These are phyloP conservation scores for Himalopsyche japonica DNA, from an alignment of 2,888 invertebrate species.

Conservation along the genomic window DNA sequence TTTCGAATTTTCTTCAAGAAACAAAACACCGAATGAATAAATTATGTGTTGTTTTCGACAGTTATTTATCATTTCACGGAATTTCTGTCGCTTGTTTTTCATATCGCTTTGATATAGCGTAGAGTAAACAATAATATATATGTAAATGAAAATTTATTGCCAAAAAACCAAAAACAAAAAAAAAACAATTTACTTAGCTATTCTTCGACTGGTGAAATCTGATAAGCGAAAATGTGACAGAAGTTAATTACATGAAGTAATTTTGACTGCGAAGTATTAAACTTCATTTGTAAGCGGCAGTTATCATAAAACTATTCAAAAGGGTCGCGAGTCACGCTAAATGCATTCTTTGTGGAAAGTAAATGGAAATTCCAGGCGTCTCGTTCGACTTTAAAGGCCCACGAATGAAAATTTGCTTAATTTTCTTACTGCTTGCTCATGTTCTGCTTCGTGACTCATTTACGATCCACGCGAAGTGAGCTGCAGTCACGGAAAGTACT, in stretches of 20 bases:
- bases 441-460: too few relatives aligned
- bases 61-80: too few relatives aligned
- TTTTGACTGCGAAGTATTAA: neutral
- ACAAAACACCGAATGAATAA: too few relatives aligned
- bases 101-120: too few relatives aligned
- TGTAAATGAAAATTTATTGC: neutral
- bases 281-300: neutral
- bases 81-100: too few relatives aligned
- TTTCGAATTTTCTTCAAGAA: too few relatives aligned
- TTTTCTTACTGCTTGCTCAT: neutral
- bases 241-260: neutral
- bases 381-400: neutral
- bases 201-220: neutral
- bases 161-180: neutral
- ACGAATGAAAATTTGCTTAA: slow-evolving; percentile 5
- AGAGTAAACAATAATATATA: neutral
- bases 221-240: neutral
- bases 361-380: slow-evolving; percentile 22
- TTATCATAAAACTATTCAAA: neutral
- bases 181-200: neutral
- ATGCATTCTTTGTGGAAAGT: slow-evolving; percentile 1
- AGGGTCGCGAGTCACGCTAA: neutral
- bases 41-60: too few relatives aligned
- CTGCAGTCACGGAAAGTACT: too few relatives aligned
- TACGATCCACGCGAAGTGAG: too few relatives aligned